Percentiles rank a stretch among this genome's conserved stretches.
Conservation (phyloP, 92 coral and sea anemone species). For the Virgularia gustaviana region DNA sequence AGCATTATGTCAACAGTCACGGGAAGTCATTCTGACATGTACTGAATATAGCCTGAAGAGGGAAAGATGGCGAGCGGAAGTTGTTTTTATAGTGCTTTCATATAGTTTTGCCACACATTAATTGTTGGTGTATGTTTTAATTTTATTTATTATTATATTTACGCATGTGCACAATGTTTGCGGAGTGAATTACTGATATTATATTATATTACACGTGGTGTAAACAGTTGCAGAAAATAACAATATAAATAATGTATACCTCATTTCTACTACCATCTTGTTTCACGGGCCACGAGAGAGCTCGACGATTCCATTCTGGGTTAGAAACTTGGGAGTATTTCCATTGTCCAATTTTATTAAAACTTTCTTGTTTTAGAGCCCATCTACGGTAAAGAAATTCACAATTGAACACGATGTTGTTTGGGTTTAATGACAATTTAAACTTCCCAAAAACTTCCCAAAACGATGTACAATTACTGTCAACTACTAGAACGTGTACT, state of each 20-base stretch:
- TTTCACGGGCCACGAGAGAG: conserved; percentile 95
- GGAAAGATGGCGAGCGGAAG: too few species aligned
- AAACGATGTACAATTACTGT: too few species aligned
- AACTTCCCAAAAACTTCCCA: not conserved
- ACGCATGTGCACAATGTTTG: too few species aligned
- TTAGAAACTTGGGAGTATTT: conserved; percentile 72
- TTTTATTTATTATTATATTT: too few species aligned
- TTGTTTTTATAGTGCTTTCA: too few species aligned
- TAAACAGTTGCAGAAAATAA: not conserved
- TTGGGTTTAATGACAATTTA: not conserved
- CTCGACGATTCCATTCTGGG: conserved; percentile 94
- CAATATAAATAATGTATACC: conserved; percentile 24
- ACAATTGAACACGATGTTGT: not conserved
- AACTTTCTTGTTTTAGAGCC: conserved; percentile 91
- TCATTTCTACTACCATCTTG: conserved; percentile 89
- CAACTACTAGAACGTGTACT: not conserved
- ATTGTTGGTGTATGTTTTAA: too few species aligned
- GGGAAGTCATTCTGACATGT: too few species aligned
- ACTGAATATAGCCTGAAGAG: too few species aligned
- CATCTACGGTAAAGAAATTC: conserved; percentile 49
- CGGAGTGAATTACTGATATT: not conserved
- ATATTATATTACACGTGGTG: not conserved
- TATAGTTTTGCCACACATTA: too few species aligned
- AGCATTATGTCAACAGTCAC: too few species aligned
- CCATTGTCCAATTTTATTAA: conserved; percentile 88